These are phyloP conservation scores for Lepus europaeus DNA, from an alignment of 2,113 vertebrate species.

Conservation along the genomic window DNA sequence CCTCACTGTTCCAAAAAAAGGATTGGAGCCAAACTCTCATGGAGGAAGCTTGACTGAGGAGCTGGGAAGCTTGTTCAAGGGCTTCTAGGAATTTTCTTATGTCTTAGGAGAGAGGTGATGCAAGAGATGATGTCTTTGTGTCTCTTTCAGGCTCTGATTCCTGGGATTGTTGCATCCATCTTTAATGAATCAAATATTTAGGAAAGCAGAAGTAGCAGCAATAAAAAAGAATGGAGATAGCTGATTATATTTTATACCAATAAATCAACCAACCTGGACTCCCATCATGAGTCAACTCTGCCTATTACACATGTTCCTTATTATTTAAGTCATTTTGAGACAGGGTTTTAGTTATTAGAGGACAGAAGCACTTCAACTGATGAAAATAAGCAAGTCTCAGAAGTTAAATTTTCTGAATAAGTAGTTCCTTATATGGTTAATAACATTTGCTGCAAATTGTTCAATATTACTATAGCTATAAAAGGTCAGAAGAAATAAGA, in stretches of 20 bases:
- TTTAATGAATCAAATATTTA: slow-evolving; percentile 33
- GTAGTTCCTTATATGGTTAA: slow-evolving; percentile 27
- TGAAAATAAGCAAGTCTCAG: slow-evolving; percentile 64
- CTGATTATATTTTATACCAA: neutral
- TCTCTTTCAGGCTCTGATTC: slow-evolving; percentile 8
- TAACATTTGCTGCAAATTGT: slow-evolving; percentile 19
- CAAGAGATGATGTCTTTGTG: neutral
- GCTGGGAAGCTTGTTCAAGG: neutral
- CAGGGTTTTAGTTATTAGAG: slow-evolving; percentile 49
- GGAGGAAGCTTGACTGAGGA: neutral
- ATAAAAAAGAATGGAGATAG: slow-evolving; percentile 3
- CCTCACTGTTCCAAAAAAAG: neutral
- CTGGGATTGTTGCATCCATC: neutral
- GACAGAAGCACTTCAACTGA: slow-evolving; percentile 6
- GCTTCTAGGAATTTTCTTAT: neutral
- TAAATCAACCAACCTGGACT: slow-evolving; percentile 29
- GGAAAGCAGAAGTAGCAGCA: neutral
- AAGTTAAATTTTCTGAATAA: slow-evolving; percentile 57
- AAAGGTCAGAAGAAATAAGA: neutral
- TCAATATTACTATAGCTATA: slow-evolving; percentile 60
- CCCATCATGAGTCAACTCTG: slow-evolving; percentile 21
- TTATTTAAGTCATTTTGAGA: slow-evolving; percentile 39
- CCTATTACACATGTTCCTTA: neutral
- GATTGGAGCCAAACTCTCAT: neutral
- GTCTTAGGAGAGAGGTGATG: neutral